Evolutionary conservation across 2,113 vertebrate species (phyloP).

Genomic region (Pardalotus punctatus): DNA sequence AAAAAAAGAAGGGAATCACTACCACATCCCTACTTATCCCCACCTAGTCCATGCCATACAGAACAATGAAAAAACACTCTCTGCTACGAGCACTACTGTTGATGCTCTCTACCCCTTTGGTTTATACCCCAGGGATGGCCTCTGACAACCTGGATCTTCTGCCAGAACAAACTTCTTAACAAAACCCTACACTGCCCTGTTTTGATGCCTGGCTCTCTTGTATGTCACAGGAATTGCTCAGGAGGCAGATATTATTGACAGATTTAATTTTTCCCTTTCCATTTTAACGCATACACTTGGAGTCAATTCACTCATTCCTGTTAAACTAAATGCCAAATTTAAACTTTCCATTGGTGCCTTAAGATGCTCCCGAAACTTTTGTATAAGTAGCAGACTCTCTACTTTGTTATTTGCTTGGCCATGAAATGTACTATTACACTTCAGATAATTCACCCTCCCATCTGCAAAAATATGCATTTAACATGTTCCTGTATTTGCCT

Average conservation of each 20-base stretch:
- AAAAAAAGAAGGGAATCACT: not conserved
- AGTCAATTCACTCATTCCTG: not conserved
- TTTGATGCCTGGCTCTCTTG: not conserved
- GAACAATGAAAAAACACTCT: not conserved
- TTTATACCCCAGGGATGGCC: not conserved
- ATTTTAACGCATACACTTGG: not conserved
- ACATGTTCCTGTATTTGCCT: not conserved
- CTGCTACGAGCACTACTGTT: not conserved
- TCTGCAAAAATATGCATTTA: not conserved
- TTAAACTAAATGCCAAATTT: not conserved
- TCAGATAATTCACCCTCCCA: not conserved
- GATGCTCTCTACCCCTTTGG: not conserved
- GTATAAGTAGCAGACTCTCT: not conserved
- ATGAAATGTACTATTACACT: not conserved
- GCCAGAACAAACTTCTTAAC: not conserved
- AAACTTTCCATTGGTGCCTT: not conserved
- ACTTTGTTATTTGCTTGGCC: not conserved
- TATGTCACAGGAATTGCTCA: not conserved
- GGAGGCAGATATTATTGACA: not conserved
- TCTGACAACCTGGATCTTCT: not conserved
- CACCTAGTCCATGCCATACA: not conserved
- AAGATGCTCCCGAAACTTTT: not conserved
- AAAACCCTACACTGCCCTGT: not conserved
- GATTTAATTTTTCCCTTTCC: not conserved
- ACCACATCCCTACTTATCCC: not conserved